A percentile compares a stretch with the other conserved stretches of the same genome.
Conservation (phyloP, 2,113 vertebrate species). For the Onychostoma macrolepis region DNA sequence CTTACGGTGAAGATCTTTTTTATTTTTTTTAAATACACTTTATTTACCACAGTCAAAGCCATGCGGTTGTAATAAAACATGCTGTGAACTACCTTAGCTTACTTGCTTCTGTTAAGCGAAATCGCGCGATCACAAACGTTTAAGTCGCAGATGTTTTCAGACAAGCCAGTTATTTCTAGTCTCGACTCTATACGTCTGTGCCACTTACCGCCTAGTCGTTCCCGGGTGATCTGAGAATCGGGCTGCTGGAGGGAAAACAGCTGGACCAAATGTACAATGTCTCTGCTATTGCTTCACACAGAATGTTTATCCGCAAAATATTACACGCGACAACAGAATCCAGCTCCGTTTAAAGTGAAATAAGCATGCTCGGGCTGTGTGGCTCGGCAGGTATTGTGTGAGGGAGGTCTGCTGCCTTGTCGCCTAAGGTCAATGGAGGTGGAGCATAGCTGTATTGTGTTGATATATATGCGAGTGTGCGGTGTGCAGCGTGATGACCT, state of each 20-base stretch:
- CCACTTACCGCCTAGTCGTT: conserved; percentile 24
- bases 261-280: background rate
- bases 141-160: background rate
- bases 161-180: background rate
- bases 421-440: conserved; percentile 39
- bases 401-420: conserved; percentile 16
- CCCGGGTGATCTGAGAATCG: background rate
- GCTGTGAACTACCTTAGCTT: background rate
- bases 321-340: background rate
- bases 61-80: background rate
- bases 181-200: background rate
- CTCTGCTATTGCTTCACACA: background rate
- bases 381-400: background rate
- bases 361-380: background rate
- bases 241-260: background rate
- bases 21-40: background rate
- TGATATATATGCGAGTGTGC: background rate
- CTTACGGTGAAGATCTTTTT: background rate
- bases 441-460: conserved; percentile 34
- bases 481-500: background rate
- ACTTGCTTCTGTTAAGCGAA: background rate
- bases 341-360: background rate
- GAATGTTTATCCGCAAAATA: background rate
- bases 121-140: background rate
- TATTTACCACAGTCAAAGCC: background rate